Percentiles rank a stretch among this genome's conserved stretches.
These are phyloP conservation scores for Bufo bufo DNA, from an alignment of 2,113 vertebrate genomes.

Conservation along the genomic window DNA sequence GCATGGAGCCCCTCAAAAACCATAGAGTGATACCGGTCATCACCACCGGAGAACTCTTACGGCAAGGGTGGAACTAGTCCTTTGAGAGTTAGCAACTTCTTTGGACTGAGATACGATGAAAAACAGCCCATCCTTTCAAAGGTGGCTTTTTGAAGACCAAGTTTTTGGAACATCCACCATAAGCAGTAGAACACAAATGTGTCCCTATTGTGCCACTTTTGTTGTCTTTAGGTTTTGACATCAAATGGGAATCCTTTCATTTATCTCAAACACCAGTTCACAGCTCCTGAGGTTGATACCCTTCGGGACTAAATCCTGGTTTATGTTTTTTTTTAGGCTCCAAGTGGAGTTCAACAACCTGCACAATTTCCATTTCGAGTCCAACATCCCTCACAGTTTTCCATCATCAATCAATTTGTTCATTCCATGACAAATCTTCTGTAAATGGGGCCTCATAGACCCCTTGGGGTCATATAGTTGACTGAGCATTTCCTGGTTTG, in stretches of 20 bases:
- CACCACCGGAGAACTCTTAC: not conserved
- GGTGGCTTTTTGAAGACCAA: not conserved
- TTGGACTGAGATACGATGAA: not conserved
- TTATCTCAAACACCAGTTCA: not conserved
- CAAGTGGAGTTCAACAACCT: not conserved
- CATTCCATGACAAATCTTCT: slow-evolving; percentile 83
- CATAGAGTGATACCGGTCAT: not conserved
- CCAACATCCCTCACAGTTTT: slow-evolving; percentile 73
- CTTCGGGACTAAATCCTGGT: not conserved
- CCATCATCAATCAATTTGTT: slow-evolving; percentile 85
- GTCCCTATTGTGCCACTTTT: not conserved
- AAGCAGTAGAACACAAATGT: not conserved
- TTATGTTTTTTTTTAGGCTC: not conserved
- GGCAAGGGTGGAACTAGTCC: too few relatives aligned
- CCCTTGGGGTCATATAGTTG: slow-evolving; percentile 78
- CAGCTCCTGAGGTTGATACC: not conserved
- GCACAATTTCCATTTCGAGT: not conserved
- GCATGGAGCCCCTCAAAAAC: not conserved
- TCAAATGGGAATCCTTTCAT: not conserved
- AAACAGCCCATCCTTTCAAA: not conserved
- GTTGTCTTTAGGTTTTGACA: not conserved
- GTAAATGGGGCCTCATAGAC: slow-evolving; percentile 73
- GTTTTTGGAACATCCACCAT: not conserved
- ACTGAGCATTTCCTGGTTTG: slow-evolving; percentile 77
- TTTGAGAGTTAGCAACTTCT: not conserved